Conservation (phyloP, 2,113 vertebrate species). For the Puma concolor region DNA sequence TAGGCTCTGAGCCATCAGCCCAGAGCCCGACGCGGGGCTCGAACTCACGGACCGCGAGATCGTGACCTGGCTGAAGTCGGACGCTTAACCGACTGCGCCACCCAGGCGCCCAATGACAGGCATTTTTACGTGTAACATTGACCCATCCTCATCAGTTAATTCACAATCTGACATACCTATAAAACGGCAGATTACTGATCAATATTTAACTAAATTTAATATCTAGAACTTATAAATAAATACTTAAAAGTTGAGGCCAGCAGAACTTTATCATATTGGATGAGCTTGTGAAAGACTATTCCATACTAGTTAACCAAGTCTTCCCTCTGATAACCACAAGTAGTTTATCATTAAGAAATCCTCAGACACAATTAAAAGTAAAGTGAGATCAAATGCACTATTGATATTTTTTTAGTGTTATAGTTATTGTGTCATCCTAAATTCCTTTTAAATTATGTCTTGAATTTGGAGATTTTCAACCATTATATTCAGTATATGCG, state of each 20-base stretch:
- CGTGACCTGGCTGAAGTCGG: too few species aligned
- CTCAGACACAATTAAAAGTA: neutral
- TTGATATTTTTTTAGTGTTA: neutral
- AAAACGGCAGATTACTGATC: neutral
- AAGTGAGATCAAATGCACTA: neutral
- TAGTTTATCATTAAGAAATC: neutral
- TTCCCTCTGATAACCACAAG: neutral
- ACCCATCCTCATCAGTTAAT: neutral
- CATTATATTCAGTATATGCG: neutral
- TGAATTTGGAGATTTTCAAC: neutral
- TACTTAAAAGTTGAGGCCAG: neutral
- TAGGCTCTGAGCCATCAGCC: too few species aligned
- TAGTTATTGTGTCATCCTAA: neutral
- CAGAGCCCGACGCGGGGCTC: too few species aligned
- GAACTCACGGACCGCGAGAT: too few species aligned
- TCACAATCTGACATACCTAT: neutral
- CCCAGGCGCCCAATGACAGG: too few species aligned
- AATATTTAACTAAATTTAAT: neutral
- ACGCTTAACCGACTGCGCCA: too few species aligned
- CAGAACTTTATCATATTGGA: neutral
- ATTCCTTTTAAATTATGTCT: neutral
- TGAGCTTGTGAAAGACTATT: neutral
- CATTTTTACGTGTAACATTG: neutral
- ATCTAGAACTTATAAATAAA: constrained; percentile 11
- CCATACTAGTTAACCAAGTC: neutral